Percentiles rank a stretch among this genome's conserved stretches.
These are phyloP conservation scores for Leucoptera coffeella DNA, from an alignment of 2,888 invertebrate species.

Conservation along the genomic window DNA sequence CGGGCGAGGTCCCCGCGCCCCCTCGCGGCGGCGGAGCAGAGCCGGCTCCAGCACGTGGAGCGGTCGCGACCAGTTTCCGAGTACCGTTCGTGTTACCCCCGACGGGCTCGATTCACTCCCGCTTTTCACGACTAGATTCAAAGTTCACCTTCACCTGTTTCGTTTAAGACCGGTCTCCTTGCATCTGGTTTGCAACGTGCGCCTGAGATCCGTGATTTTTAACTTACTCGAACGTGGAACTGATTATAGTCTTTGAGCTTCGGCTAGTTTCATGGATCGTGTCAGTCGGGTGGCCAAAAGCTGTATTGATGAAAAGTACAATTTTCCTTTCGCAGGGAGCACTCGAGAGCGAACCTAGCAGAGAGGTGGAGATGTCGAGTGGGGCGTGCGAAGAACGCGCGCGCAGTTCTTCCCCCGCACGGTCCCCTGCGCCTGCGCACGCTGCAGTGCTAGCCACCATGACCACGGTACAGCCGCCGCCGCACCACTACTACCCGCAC, in stretches of 20 bases:
- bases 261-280: conserved; percentile 20
- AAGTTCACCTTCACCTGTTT: no score
- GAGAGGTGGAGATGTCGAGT: neutral
- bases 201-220: no score
- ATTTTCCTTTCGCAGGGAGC: no score
- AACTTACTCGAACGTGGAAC: no score
- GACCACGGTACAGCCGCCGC: conserved; percentile 79
- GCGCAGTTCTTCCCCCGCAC: conserved; percentile 42
- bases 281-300: conserved; percentile 25
- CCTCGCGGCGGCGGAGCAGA: no score
- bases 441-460: conserved; percentile 73
- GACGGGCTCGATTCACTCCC: no score
- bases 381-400: conserved; percentile 24
- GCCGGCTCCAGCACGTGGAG: conserved; percentile 28
- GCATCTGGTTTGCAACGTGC: no score
- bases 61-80: conserved; percentile 40
- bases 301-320: conserved; percentile 6
- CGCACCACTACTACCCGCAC: conserved; percentile 60
- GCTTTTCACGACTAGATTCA: no score
- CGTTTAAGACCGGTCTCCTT: no score
- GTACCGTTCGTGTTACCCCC: conserved; percentile 35
- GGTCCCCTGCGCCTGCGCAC: conserved; percentile 59
- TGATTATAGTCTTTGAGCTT: conserved; percentile 31
- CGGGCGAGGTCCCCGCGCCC: no score
- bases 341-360: no score